Evolutionary conservation across 2,797 vertebrate species (phyloP).

Genomic region (Peromyscus melanophrys): DNA sequence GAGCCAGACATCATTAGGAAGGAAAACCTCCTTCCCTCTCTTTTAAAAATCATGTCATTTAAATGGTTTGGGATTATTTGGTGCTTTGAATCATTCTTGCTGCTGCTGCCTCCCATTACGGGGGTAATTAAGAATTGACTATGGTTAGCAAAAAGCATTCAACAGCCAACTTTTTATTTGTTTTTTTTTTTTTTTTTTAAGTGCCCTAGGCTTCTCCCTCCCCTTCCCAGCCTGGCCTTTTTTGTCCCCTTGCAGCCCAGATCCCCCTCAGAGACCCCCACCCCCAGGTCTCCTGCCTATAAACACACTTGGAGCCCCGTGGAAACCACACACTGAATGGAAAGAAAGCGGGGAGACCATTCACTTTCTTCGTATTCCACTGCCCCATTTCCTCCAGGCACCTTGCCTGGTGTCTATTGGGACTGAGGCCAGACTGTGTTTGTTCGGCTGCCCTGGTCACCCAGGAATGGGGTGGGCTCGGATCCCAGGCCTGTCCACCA

Average conservation of each 20-base stretch:
- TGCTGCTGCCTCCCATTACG: constrained; percentile 77
- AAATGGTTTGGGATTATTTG: constrained; percentile 83
- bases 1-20: constrained; percentile 84
- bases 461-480: constrained; percentile 83
- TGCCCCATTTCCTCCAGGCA: constrained; percentile 85
- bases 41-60: constrained; percentile 84
- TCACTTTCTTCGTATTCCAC: constrained; percentile 80
- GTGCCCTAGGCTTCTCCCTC: constrained; percentile 59
- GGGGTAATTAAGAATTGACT: constrained; percentile 84
- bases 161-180: constrained; percentile 82
- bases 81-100: constrained; percentile 78
- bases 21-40: constrained; percentile 76
- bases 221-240: constrained; percentile 42
- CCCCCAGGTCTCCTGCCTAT: constrained; percentile 72
- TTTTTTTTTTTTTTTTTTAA: constrained; percentile 62
- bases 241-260: constrained; percentile 39
- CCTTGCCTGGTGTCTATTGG: constrained; percentile 80
- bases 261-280: constrained; percentile 11
- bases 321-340: constrained; percentile 83
- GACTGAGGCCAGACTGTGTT: constrained; percentile 78
- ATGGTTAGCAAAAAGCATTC: constrained; percentile 79
- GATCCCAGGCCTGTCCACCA: constrained; percentile 83
- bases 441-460: constrained; percentile 84
- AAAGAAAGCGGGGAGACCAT: constrained; percentile 75
- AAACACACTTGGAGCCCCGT: constrained; percentile 80